These are phyloP conservation scores for Erannis defoliaria DNA, from an alignment of 2,888 invertebrate genomes.

Conservation along the genomic window DNA sequence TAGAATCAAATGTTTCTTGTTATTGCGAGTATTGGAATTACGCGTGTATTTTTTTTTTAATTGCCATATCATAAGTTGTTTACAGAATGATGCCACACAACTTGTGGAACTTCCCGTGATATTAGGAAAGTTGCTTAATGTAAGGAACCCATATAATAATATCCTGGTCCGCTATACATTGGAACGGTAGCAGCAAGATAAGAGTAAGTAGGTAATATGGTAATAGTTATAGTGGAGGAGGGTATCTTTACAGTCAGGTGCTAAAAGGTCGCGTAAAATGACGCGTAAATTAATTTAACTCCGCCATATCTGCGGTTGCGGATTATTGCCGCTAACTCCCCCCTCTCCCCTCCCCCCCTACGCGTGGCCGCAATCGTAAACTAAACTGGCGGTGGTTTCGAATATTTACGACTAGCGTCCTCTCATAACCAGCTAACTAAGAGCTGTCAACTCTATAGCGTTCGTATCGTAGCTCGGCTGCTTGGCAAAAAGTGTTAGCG, in stretches of 20 bases:
- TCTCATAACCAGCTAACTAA: conserved; percentile 41
- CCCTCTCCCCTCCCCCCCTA: conserved; percentile 31
- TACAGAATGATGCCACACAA: too few relatives aligned
- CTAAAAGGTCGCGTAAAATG: conserved; percentile 13
- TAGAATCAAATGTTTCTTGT: too few relatives aligned
- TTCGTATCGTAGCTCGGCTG: background rate
- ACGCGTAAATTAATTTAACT: conserved; percentile 35
- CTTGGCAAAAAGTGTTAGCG: too few relatives aligned
- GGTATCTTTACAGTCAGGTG: conserved; percentile 20
- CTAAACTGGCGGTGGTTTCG: conserved; percentile 50
- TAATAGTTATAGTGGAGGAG: background rate
- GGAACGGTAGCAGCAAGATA: conserved; percentile 1
- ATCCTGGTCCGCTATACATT: too few relatives aligned
- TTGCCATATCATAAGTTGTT: too few relatives aligned
- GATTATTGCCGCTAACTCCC: conserved; percentile 46
- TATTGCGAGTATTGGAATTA: too few relatives aligned
- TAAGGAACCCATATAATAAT: too few relatives aligned
- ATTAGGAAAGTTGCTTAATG: too few relatives aligned
- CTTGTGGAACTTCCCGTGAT: too few relatives aligned
- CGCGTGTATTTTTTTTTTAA: too few relatives aligned
- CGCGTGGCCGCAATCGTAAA: conserved; percentile 56
- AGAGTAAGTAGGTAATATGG: background rate
- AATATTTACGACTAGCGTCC: conserved; percentile 58
- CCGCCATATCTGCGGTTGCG: conserved; percentile 31
- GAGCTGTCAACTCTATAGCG: conserved; percentile 32